phyloP scores from a whole-genome alignment of 2,113 vertebrate species.

The Pollimyrus isidori region DNA sequence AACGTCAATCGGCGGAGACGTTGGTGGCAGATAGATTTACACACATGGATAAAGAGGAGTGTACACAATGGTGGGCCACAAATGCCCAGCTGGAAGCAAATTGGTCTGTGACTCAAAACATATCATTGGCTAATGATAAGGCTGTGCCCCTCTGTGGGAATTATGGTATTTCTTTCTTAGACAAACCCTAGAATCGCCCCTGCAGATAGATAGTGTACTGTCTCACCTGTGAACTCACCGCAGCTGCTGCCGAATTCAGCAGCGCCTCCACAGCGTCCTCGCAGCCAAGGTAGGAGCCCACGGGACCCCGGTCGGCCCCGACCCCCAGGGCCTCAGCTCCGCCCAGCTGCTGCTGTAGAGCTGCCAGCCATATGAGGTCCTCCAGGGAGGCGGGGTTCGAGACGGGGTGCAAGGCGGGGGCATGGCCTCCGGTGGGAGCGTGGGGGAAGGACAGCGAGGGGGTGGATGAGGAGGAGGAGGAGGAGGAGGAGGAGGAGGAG shows the following conservation, averaged over 20 bases:
- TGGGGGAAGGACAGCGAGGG: slow-evolving; percentile 64
- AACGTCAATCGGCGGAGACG: neutral
- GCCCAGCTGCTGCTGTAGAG: slow-evolving; percentile 86
- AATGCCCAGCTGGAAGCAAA: neutral
- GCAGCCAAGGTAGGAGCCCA: slow-evolving; percentile 78
- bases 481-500: slow-evolving; percentile 47
- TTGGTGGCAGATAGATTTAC: neutral
- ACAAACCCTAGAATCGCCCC: neutral
- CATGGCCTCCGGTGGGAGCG: slow-evolving; percentile 56
- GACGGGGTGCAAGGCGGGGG: slow-evolving; percentile 50
- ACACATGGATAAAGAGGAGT: neutral
- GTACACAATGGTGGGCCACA: neutral
- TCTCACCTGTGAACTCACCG: slow-evolving; percentile 73
- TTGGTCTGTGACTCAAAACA: neutral
- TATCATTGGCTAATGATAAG: neutral
- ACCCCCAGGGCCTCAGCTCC: slow-evolving; percentile 68
- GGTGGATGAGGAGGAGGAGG: slow-evolving; percentile 38
- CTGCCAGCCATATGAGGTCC: slow-evolving; percentile 97
- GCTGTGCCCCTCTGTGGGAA: neutral
- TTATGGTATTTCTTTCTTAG: neutral
- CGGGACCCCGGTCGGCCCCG: slow-evolving; percentile 66
- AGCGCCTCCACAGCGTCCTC: slow-evolving; percentile 95
- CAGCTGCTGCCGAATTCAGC: slow-evolving; percentile 76
- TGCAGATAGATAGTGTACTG: neutral
- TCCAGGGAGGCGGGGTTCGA: slow-evolving; percentile 67